These are phyloP conservation scores for Oncorhynchus gorbuscha DNA, from an alignment of 2,113 vertebrate species.

Conservation along the genomic window DNA sequence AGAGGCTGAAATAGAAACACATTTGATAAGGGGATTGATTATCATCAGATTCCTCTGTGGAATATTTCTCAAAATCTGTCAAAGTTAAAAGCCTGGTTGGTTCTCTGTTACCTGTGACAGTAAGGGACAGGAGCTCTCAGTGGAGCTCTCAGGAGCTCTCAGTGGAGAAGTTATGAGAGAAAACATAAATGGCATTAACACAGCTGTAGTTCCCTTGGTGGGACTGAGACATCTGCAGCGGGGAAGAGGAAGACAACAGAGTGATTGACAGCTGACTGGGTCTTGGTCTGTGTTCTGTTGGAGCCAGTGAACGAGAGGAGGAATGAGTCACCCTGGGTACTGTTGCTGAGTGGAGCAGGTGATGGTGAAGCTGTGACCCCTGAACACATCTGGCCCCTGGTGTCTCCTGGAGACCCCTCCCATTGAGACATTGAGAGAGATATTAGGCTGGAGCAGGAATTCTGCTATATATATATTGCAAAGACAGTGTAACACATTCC, in stretches of 20 bases:
- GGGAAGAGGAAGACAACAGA: no score
- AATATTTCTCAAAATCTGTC: not conserved
- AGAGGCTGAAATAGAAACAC: not conserved
- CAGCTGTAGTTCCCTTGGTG: not conserved
- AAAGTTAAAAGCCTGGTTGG: slow-evolving; percentile 10
- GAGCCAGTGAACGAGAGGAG: not conserved
- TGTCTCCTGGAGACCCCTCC: not conserved
- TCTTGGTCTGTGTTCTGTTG: slow-evolving; percentile 1
- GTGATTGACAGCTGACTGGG: not conserved
- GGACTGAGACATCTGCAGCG: no score
- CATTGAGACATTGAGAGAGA: not conserved
- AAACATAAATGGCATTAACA: no score
- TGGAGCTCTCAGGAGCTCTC: no score
- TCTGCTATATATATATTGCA: not conserved
- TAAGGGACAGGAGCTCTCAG: not conserved
- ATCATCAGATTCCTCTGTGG: not conserved
- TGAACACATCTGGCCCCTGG: not conserved
- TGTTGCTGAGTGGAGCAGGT: slow-evolving; percentile 15
- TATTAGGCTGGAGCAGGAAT: not conserved
- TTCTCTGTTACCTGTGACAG: not conserved
- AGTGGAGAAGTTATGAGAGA: no score
- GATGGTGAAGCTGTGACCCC: slow-evolving; percentile 16
- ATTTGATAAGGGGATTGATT: not conserved
- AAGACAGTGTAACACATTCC: not conserved
- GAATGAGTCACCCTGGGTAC: slow-evolving; percentile 18